phyloP scores from a whole-genome alignment of 2,888 invertebrate genomes.

The Polymixis flavicincta region DNA sequence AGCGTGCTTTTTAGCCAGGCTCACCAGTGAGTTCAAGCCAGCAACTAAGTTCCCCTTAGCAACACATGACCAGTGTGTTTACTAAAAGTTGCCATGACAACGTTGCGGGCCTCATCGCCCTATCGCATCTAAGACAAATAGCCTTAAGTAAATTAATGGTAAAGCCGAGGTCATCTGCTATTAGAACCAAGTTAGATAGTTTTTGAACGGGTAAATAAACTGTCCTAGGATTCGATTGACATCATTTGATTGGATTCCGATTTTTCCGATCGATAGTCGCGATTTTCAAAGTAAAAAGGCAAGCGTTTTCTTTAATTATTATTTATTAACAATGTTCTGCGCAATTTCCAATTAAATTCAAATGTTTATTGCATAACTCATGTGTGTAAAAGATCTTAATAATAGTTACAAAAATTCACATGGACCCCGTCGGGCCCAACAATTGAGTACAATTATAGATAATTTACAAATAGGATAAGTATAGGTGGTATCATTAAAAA shows the following conservation, averaged over 20 bases:
- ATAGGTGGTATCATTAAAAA: too few species aligned
- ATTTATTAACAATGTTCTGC: not conserved
- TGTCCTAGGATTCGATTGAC: not conserved
- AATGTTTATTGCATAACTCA: too few species aligned
- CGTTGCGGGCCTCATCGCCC: conserved; percentile 54
- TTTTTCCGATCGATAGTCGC: not conserved
- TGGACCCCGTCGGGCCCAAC: too few species aligned
- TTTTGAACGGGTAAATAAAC: conserved; percentile 9
- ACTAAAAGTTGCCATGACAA: conserved; percentile 63
- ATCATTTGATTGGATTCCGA: not conserved
- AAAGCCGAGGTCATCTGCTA: conserved; percentile 51
- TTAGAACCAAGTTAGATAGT: not conserved
- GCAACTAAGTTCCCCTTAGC: too few species aligned
- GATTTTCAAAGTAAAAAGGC: not conserved
- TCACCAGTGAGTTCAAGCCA: too few species aligned
- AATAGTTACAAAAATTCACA: too few species aligned
- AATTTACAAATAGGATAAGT: too few species aligned
- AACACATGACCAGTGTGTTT: conserved; percentile 67
- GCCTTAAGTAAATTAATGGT: conserved; percentile 61
- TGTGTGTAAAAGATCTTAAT: too few species aligned
- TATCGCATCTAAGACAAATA: conserved; percentile 60
- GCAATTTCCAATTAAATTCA: not conserved
- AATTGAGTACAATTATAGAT: too few species aligned
- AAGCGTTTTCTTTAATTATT: not conserved
- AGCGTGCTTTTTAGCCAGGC: too few species aligned